Evolutionary conservation across 2,888 invertebrate species (phyloP), one percentile per base, ranked within the genome.

Genomic region (Pteria penguin): DNA sequence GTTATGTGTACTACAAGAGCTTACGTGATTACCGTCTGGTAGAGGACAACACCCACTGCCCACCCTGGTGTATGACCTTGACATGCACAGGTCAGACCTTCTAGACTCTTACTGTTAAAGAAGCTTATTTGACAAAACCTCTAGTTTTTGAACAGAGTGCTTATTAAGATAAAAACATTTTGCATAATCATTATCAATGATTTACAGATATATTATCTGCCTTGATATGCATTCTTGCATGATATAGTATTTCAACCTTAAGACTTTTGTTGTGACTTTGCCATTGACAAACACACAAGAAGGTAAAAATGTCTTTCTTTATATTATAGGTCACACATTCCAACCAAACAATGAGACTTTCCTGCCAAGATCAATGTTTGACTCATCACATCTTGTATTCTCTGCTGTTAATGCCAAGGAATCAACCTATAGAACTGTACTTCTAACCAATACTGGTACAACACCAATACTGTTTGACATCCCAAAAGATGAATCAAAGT

Each of bases 1-100:
- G 91, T 72, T 92, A 83, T 76, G 90, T 87, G 0, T 90, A 82
- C 82, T 92, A 91, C 86, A 92, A 92, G 84, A 90, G 90, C 76
- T 77, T 90, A 74, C 78, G 91, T 45, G 91, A 92, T 76, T 92
- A 91, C 80, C 84, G 89, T 31, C 83, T 92, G 66, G 90, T 91
- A 32, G 89, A 91, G 71, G 90, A 90, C 52, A 85, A 73, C 27
- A 91, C 90, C 2, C 89, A 89, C 76, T 86, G 83, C 75, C 91
- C 91, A 18, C 91, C 92, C 4, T 92, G 91, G 91, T 91, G 90
- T 73, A 75, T 91, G 57, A 91, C 89, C 4, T 80, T 92, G 61
- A 86, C 82, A 52, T 89, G 89, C 73, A 80, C 87, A 71, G 91
- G 91, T 90, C 79, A 65, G 75, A 45, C 0, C 2, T 31, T 24